Conservation (phyloP, 2,888 invertebrate species). For the Liodrosophila aerea region DNA sequence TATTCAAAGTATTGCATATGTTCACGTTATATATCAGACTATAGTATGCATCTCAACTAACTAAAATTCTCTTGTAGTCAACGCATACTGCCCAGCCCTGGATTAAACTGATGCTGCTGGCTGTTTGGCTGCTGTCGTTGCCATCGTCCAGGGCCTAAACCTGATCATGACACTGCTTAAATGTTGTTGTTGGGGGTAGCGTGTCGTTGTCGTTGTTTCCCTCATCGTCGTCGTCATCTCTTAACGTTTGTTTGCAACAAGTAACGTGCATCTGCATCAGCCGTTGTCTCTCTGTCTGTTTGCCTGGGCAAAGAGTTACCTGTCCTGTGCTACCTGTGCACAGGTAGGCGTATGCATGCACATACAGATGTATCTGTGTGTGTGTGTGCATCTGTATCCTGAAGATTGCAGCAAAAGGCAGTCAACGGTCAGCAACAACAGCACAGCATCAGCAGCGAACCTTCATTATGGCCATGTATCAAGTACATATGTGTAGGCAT, state of each 20-base stretch:
- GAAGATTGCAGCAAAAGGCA: slow-evolving; percentile 44
- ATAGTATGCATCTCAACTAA: too few species aligned
- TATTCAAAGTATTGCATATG: too few species aligned
- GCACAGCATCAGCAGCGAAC: slow-evolving; percentile 43
- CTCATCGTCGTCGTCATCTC: slow-evolving; percentile 44
- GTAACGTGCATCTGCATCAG: slow-evolving; percentile 61
- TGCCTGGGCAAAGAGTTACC: slow-evolving; percentile 66
- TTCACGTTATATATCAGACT: too few species aligned
- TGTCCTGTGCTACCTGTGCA: slow-evolving; percentile 63
- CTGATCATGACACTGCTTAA: slow-evolving; percentile 53
- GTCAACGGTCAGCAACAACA: slow-evolving; percentile 55
- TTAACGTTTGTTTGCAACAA: slow-evolving; percentile 69
- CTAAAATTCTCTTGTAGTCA: not conserved
- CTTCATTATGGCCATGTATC: slow-evolving; percentile 44
- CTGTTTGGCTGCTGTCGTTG: slow-evolving; percentile 35
- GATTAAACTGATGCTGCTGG: slow-evolving; percentile 25
- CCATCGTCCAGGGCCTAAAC: slow-evolving; percentile 40
- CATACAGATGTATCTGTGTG: slow-evolving; percentile 19
- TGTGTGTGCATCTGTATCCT: slow-evolving; percentile 43
- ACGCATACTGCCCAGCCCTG: slow-evolving; percentile 26
- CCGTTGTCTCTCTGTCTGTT: slow-evolving; percentile 41
- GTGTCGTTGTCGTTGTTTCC: slow-evolving; percentile 39
- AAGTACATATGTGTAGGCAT: slow-evolving; percentile 6
- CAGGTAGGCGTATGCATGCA: slow-evolving; percentile 72
- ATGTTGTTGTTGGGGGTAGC: slow-evolving; percentile 49